Conservation (phyloP, 2,113 vertebrate genomes). For the Amphiprion ocellaris region DNA sequence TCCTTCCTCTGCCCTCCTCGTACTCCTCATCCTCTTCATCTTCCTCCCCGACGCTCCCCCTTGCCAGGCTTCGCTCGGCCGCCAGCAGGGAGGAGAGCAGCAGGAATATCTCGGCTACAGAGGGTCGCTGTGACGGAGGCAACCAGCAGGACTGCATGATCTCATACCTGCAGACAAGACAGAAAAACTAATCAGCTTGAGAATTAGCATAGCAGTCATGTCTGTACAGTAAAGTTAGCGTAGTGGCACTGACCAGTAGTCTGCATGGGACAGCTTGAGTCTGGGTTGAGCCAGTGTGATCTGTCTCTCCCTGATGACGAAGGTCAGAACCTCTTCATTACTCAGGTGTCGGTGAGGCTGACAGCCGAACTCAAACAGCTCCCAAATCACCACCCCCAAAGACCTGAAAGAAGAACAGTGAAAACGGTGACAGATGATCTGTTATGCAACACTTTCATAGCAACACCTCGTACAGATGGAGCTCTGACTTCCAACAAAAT, state of each 20-base stretch:
- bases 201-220: neutral
- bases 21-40: constrained; percentile 85
- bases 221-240: neutral
- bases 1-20: constrained; percentile 76
- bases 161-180: constrained; percentile 87
- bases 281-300: constrained; percentile 92
- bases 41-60: constrained; percentile 75
- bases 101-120: constrained; percentile 90
- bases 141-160: constrained; percentile 96
- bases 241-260: constrained; percentile 89
- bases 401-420: constrained; percentile 83
- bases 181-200: constrained; percentile 7
- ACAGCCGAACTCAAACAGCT: constrained; percentile 93
- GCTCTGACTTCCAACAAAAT: neutral
- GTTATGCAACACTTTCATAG: constrained; percentile 33
- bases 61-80: constrained; percentile 77
- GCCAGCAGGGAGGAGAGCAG: constrained; percentile 92
- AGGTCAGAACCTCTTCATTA: constrained; percentile 93
- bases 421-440: constrained; percentile 6
- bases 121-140: constrained; percentile 88
- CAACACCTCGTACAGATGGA: constrained; percentile 16
- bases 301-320: constrained; percentile 91
- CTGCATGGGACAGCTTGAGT: constrained; percentile 91
- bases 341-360: constrained; percentile 94
- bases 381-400: constrained; percentile 94